Base-by-base conservation (phyloP, 1,140 invertebrate species). In the Goniozus legneri region DNA sequence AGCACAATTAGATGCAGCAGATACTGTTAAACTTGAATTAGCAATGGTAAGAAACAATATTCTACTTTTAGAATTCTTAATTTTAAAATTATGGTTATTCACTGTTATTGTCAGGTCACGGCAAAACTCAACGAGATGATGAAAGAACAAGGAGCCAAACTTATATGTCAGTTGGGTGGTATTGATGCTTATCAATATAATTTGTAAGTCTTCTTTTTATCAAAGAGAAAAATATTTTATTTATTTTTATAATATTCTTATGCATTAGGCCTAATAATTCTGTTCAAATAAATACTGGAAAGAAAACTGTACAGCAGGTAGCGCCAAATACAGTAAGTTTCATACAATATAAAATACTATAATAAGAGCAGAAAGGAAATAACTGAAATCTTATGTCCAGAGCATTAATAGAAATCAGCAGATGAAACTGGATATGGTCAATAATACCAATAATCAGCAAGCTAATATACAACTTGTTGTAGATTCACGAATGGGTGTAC, bases 1-100 rank as follows among this genome's bases (percentile, higher is more conserved):
- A 43, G 77, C 71, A 6, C 85, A 87, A 59, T 59, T 81, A 48
- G 65, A 36, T 67, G 75, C 21, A 76, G n/a, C n/a, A n/a, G n/a
- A n/a, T n/a, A n/a, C n/a, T n/a, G n/a, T n/a, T n/a, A n/a, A n/a
- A n/a, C n/a, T n/a, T n/a, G n/a, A 80, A 46, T 77, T 78, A 47
- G 67, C 81, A 77, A 76, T 73, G 48, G 62, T 82, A 62, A 77
- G 65, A 72, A 38, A 58, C n/a, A 73, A 50, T 65, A 52, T 43
- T 56, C 67, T 19, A 72, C 50, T 47, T 70, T 72, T 58, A 18
- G 35, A 33, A 34, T 24, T 36, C 8, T 35, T 20, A 47, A 44
- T 43, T 42, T 52, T n/a, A 36, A 8, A 30, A 48, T 31, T 32
- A 37, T 45, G n/a, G 27, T 20, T 10, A 31, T 24, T 42, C 10